These are phyloP conservation scores for Tympanuchus pallidicinctus DNA, from an alignment of 2,113 vertebrate species.

Conservation along the genomic window DNA sequence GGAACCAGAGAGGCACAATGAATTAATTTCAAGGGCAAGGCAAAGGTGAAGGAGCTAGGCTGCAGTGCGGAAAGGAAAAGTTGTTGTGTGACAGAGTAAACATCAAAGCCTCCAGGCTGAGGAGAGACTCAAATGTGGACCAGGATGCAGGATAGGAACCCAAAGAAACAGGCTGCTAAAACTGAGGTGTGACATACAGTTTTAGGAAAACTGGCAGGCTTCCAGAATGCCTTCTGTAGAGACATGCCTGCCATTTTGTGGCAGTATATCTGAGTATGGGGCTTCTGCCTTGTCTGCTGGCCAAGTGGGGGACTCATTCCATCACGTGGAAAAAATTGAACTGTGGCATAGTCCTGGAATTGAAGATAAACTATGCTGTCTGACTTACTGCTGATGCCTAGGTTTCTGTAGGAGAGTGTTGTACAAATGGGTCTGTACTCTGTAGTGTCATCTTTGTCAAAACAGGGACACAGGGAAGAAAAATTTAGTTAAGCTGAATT, in stretches of 20 bases:
- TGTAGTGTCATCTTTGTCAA: not conserved
- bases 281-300: not conserved
- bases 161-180: not conserved
- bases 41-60: not conserved
- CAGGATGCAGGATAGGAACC: not conserved
- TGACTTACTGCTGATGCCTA: not conserved
- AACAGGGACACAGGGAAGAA: not conserved
- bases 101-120: not conserved
- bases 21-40: not conserved
- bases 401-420: not conserved
- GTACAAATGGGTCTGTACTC: not conserved
- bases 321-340: not conserved
- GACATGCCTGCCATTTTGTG: rapidly evolving
- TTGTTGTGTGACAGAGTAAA: not conserved
- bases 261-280: not conserved
- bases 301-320: not conserved
- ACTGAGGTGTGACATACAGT: too few species aligned
- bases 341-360: not conserved
- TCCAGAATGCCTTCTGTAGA: not conserved
- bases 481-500: rapidly evolving
- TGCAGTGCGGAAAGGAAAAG: not conserved
- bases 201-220: not conserved
- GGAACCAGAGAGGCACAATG: not conserved
- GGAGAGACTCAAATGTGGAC: rapidly evolving
- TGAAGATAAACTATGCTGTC: not conserved